These are phyloP conservation scores for Bradynema listronoti DNA, from an alignment of 1,140 invertebrate species.

Conservation along the genomic window DNA sequence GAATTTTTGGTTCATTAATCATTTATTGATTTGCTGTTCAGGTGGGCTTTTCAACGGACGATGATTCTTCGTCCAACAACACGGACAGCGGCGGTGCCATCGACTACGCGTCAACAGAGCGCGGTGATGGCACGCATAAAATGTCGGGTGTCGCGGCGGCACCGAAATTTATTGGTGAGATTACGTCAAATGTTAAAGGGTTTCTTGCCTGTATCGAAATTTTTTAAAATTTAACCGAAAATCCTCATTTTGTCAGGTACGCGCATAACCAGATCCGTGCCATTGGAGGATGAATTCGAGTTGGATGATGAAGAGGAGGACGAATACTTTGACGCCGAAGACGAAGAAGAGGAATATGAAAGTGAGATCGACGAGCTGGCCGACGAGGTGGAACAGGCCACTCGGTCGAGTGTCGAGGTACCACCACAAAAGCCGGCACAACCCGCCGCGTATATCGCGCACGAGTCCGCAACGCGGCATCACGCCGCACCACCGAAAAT, in stretches of 20 bases:
- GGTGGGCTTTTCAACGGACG: conserved; percentile 52
- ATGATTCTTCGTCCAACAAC: conserved; percentile 44
- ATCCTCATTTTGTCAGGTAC: background rate
- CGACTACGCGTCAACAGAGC: background rate
- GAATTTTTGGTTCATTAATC: background rate
- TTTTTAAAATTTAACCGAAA: too few species aligned
- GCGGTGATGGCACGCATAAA: conserved; percentile 13
- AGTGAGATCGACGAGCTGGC: conserved; percentile 56
- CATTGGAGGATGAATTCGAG: conserved; percentile 35
- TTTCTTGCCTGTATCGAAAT: too few species aligned
- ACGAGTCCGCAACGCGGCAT: conserved; percentile 14
- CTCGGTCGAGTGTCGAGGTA: too few species aligned
- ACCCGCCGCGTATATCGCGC: background rate
- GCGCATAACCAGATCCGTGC: conserved; percentile 24
- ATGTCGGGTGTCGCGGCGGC: conserved; percentile 12
- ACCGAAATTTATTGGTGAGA: conserved; percentile 22
- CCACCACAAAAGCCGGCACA: background rate
- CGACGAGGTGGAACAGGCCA: conserved; percentile 40
- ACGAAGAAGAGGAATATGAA: conserved; percentile 54
- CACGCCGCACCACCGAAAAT: conserved; percentile 39
- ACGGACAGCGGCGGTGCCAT: conserved; percentile 14
- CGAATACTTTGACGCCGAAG: conserved; percentile 41
- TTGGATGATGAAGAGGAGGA: conserved; percentile 36
- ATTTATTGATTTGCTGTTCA: background rate
- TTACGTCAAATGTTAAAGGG: too few species aligned